Evolutionary conservation across 2,888 invertebrate species (phyloP).

Genomic region (Baccha elongata): DNA sequence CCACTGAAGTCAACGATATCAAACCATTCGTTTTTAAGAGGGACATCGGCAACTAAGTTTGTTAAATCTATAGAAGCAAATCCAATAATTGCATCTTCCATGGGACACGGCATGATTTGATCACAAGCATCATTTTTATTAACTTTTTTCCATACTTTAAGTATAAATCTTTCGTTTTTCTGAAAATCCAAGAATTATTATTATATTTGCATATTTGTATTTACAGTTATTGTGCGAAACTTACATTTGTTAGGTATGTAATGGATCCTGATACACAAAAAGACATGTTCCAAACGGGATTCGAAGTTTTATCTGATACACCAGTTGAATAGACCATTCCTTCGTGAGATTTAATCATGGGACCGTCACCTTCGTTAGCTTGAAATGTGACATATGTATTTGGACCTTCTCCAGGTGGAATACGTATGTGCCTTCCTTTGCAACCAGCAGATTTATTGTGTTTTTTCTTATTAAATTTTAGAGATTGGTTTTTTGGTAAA

Average conservation of each 20-base stretch:
- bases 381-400: conserved; percentile 86
- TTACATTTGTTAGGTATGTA: conserved; percentile 84
- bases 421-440: conserved; percentile 77
- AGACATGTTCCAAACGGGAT: conserved; percentile 84
- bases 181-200: conserved; percentile 76
- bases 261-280: conserved; percentile 83
- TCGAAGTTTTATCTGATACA: conserved; percentile 83
- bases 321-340: conserved; percentile 83
- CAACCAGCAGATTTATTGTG: conserved; percentile 74
- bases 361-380: conserved; percentile 78
- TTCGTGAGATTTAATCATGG: conserved; percentile 79
- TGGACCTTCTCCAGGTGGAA: conserved; percentile 83
- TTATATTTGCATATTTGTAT: not conserved
- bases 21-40: conserved; percentile 85
- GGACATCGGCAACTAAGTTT: conserved; percentile 82
- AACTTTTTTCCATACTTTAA: conserved; percentile 85
- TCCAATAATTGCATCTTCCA: conserved; percentile 85
- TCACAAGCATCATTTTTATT: conserved; percentile 81
- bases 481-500: conserved; percentile 82
- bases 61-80: conserved; percentile 85
- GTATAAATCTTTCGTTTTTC: conserved; percentile 84
- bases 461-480: conserved; percentile 75
- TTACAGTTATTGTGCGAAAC: conserved; percentile 74
- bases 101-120: conserved; percentile 82
- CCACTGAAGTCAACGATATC: conserved; percentile 85